A percentile compares a stretch with the other conserved stretches of the same genome.
Conservation (phyloP, 35 echinoderm and acorn worm species). For the Amphiura filiformis region DNA sequence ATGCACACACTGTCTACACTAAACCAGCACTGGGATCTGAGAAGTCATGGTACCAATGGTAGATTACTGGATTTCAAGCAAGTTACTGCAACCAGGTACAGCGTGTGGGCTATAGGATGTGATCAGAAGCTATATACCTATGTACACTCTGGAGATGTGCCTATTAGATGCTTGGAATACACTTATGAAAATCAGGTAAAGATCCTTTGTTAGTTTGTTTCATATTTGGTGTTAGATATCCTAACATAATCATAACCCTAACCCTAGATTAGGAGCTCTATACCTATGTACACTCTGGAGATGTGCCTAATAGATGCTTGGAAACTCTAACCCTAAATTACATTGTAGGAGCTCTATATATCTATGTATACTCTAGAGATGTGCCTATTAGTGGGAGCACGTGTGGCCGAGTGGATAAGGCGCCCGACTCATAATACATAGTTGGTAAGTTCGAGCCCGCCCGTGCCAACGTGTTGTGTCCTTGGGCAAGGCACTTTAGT, state of each 20-base stretch:
- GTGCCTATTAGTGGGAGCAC: constrained; percentile 93
- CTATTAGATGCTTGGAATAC: constrained; percentile 80
- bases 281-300: constrained; percentile 75
- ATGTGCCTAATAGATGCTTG: constrained; percentile 82
- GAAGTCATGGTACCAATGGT: constrained; percentile 51
- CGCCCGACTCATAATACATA: no score
- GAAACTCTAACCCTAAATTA: no score
- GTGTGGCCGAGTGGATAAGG: no score
- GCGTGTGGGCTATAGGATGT: constrained; percentile 79
- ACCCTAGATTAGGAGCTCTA: constrained; percentile 78
- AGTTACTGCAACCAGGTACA: constrained; percentile 63
- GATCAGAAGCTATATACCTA: constrained; percentile 79
- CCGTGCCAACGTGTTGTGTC: no score
- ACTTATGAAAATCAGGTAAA: constrained; percentile 98
- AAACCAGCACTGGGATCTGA: constrained; percentile 73
- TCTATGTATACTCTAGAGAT: constrained; percentile 78
- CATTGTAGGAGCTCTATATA: constrained; percentile 71
- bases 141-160: constrained; percentile 81
- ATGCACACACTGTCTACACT: constrained; percentile 71
- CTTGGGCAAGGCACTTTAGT: no score
- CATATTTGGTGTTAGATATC: no score
- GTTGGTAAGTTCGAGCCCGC: no score
- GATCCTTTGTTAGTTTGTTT: no score
- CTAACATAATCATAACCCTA: no score
- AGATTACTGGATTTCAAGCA: constrained; percentile 74